Base-by-base conservation (phyloP, 2,888 invertebrate species). In the Gandaritis pyraliata region DNA sequence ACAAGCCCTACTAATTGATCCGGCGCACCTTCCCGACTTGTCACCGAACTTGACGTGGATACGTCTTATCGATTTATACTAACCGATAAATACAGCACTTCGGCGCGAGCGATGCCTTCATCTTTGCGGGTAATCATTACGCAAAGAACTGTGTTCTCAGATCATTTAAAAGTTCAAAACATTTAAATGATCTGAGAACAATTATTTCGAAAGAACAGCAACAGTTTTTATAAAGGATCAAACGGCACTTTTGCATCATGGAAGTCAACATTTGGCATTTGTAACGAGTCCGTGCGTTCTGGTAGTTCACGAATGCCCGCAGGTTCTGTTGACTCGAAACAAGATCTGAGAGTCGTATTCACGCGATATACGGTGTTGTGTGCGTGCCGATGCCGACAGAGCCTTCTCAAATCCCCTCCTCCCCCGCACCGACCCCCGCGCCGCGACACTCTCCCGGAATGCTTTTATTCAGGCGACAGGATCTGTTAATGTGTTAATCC, bases 401-500 rank as follows among this genome's bases (percentile, higher is more conserved):
- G 48, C 48, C 48, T 49, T 33, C 45, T 16, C 47, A 13, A 23
- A 38, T 29, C 54, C 23, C 38, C 41, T 43, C 18, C 16, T 2
- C 30, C 36, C 11, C 36, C 12, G 38, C 16, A 10, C 13, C 12
- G 45, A 43, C 36, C 52, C 46, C 52, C 51, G 46, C 57, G 61
- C 46, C 51, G 64, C 74, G 80, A 85, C 87, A 85, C 75, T 73
- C 76, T 72, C 75, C 80, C 78, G 85, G 88, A 89, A 89, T 86
- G 89, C 88, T 90, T 89, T 90, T 86, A 90, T 82, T 73, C 82
- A 72, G 84, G 82, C 86, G 87, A 81, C 83, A 72, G 80, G 81
- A 77, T 81, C 86, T 79, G 82, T 84, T 90, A 89, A 90, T 89
- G 90, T 90, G 87, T 90, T 90, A 90, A 90, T 90, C 88, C 89